Base-by-base conservation (phyloP, 1,140 invertebrate species). In the Ceratina calcarata region DNA sequence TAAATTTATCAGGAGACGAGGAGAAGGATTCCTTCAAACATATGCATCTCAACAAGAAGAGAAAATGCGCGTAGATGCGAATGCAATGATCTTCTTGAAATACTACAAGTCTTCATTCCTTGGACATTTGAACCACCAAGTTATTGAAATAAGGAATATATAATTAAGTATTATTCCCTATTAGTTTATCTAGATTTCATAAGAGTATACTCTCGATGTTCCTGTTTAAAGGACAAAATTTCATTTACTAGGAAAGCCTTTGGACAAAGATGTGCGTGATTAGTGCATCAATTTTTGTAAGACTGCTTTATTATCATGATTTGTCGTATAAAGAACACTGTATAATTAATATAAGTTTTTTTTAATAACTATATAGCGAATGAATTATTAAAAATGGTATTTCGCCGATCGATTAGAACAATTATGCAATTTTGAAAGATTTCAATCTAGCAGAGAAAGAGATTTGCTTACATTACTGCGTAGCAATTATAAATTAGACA, bases 271-370 rank as follows among this genome's bases (percentile, higher is more conserved):
- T 60, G 18, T 49, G 55, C 61, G 75, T 61, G 69, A 24, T 70
- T 77, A 80, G 85, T 81, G 83, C 86, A 83, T 81, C 82, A 84
- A 90, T 85, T 89, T 85, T 64, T 78, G 82, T 89, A 91, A 91
- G 90, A 91, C 89, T 91, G 89, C 84, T 88, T 89, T 81, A 69
- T 85, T 57, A 81, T 81, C 71, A 82, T 80, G 20, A 79, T 85
- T 84, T 80, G 62, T 78, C 73, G 3, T 80, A 45, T 70, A 37
- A 64, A 84, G 60, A 81, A 80, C 10, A 55, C 76, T 60, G 13
- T 69, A 67, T 66, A 22, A 64, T 80, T 68, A 70, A 62, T 37
- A 61, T 86, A 86, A 68, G 57, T 57, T 70, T 75, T 49, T 78
- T 61, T 57, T 75, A 83, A 67, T 69, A 81, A 37, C 37, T 86